Evolutionary conservation across 2,888 invertebrate genomes (phyloP).

Genomic region (Athrips mouffetella): DNA sequence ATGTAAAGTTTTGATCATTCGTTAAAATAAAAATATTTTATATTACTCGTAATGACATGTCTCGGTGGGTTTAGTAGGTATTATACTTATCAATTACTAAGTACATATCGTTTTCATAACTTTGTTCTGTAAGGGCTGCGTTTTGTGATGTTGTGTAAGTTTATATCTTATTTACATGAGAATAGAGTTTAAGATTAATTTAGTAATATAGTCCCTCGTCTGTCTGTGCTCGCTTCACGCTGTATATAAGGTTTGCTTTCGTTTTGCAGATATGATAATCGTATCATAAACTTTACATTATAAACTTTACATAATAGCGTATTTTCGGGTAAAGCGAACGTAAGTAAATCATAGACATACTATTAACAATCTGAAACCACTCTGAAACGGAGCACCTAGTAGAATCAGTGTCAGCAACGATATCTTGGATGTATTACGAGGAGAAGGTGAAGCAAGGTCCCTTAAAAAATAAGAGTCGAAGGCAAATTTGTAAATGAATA

Average conservation of each 20-base stretch:
- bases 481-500: too few species aligned
- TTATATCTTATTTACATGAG: constrained; percentile 48
- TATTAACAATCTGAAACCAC: neutral
- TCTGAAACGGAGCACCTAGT: too few species aligned
- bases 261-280: constrained; percentile 36
- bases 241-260: constrained; percentile 49
- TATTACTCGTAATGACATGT: neutral
- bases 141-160: constrained; percentile 60
- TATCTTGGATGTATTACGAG: too few species aligned
- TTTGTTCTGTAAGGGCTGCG: constrained; percentile 48
- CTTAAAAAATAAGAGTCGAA: too few species aligned
- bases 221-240: constrained; percentile 42
- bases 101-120: constrained; percentile 59
- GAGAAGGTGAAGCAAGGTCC: too few species aligned
- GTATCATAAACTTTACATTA: constrained; percentile 10
- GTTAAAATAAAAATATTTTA: neutral
- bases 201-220: constrained; percentile 43
- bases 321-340: constrained; percentile 2
- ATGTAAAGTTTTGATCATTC: too few species aligned
- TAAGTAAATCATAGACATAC: neutral
- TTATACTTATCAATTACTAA: constrained; percentile 65
- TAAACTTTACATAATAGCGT: constrained; percentile 6
- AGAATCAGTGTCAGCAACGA: too few species aligned
- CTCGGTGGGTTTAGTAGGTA: constrained; percentile 20
- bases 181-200: constrained; percentile 44